Evolutionary conservation across 2,888 invertebrate genomes (phyloP), one percentile per base, ranked within the genome.

Genomic region (Encarsia formosa): DNA sequence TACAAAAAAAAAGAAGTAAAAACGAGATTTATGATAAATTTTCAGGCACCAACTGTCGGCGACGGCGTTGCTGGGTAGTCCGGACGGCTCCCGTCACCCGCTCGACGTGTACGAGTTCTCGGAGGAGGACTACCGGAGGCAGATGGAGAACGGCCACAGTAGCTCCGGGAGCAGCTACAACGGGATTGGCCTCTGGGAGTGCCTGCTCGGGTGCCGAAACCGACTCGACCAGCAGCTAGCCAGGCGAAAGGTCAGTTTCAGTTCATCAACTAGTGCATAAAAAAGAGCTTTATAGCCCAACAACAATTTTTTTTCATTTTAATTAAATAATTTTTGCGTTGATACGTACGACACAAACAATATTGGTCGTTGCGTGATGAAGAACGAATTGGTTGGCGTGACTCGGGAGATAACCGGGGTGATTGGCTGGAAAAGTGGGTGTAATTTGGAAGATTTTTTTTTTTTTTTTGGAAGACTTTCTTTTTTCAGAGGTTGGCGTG

Each of bases 151-250:
- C 40, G 53, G 75, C 67, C 65, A 66, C 52, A 65, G 69, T 46
- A 64, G 68, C 54, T 51, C 75, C 66, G 65, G 65, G 55, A 63
- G 69, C 55, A 63, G 69, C 71, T 65, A 70, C 52, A 63, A 63
- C 60, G 63, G 68, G 8, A 73, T 79, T 2, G 81, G 85, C 24
- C 77, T 88, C 32, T 84, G 88, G 69, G 87, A 87, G 65, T 91
- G 91, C 72, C 86, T 91, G 69, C 75, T 85, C 52, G 84, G 85
- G 13, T 90, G 89, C 65, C 80, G 88, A 41, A 83, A 84, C 22
- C 79, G 85, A 53, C 76, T 91, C 40, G 85, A 87, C 66, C 88
- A 91, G 73, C 88, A 88, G 66, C 77, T 91, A 56, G 90, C 91
- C 4, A 84, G 86, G 68, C 78, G 89, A 71, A 86, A 88, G 81